These are phyloP conservation scores for Trichacis sp. DNA, from an alignment of 2,888 invertebrate species.

Conservation along the genomic window DNA sequence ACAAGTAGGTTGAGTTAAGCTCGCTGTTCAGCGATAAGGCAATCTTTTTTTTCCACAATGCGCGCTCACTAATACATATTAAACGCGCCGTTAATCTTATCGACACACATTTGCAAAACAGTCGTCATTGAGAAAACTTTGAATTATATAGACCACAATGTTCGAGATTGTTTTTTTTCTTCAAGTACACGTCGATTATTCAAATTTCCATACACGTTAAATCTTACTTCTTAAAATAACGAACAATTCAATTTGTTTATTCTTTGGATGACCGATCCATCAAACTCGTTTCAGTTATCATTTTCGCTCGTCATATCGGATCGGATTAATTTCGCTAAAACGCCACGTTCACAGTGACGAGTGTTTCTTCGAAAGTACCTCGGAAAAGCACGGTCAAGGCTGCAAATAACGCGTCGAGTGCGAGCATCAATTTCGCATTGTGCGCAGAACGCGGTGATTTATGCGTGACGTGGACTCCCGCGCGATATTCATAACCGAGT, in stretches of 20 bases:
- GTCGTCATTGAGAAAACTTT: conserved; percentile 18
- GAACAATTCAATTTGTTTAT: too few relatives aligned
- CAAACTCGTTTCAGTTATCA: too few relatives aligned
- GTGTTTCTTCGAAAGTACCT: conserved; percentile 20
- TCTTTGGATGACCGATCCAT: too few relatives aligned
- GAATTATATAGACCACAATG: conserved; percentile 3
- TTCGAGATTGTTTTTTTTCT: neutral
- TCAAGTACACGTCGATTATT: too few relatives aligned
- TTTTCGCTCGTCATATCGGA: neutral
- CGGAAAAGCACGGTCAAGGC: conserved; percentile 38
- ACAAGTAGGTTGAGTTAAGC: conserved; percentile 34
- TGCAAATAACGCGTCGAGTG: conserved; percentile 32
- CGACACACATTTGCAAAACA: conserved; percentile 30
- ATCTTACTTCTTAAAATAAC: too few relatives aligned
- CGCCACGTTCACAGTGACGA: neutral
- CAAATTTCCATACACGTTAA: too few relatives aligned
- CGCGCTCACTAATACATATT: conserved; percentile 34
- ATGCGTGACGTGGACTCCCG: conserved; percentile 36
- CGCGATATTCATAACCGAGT: conserved; percentile 34
- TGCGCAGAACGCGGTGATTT: conserved; percentile 41
- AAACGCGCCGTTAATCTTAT: conserved; percentile 39
- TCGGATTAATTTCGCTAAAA: neutral
- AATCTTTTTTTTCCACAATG: conserved; percentile 33
- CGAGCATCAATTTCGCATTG: conserved; percentile 33
- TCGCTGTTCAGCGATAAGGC: conserved; percentile 35